Base-by-base conservation (phyloP, 2,888 invertebrate genomes). In the Hemaris fuciformis region DNA sequence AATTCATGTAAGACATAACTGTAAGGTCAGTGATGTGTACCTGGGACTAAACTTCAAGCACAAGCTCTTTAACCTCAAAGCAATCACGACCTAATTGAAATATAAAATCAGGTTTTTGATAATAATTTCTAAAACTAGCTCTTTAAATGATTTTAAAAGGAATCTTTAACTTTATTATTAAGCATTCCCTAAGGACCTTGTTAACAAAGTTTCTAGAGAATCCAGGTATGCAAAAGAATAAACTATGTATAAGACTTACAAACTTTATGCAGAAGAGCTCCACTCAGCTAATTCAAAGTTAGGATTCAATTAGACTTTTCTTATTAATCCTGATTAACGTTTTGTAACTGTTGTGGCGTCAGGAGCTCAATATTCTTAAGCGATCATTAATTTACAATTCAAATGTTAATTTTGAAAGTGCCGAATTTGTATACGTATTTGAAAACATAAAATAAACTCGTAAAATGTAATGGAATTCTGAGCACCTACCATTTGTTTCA, bases 401-500 rank as follows among this genome's bases (percentile, higher is more conserved):
- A 60, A 60, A 53, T 42, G 48, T 41, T 53, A 53, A 25, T 53
- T 41, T 53, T 48, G 8, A 53, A 53, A 41, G 53, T 23, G 41
- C 25, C 48, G 41, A 60, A 48, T 60, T 41, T 18, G 41, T 38
- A 53, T 53, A 53, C 48, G 41, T 38, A 48, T 53, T 60, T 27
- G 38, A 20, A 53, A 60, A 53, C 38, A 60, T 53, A 53, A 60
- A 60, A 60, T 60, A 60, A 34, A 53, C 60, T 66, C 68, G 64
- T 71, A 71, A 69, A 72, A 66, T 66, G 64, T 67, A 70, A 69
- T 72, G 67, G 66, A 67, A 66, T 69, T 67, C 65, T 62, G 25
- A 15, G 43, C 67, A 63, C 66, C 66, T 73, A 70, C 68, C 59
- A 71, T 62, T 60, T 60, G 60, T 53, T 48, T 60, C 10, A 60